Evolutionary conservation across 2,888 invertebrate species (phyloP), one percentile per base, ranked within the genome.

Genomic region (Phytoseiulus persimilis): DNA sequence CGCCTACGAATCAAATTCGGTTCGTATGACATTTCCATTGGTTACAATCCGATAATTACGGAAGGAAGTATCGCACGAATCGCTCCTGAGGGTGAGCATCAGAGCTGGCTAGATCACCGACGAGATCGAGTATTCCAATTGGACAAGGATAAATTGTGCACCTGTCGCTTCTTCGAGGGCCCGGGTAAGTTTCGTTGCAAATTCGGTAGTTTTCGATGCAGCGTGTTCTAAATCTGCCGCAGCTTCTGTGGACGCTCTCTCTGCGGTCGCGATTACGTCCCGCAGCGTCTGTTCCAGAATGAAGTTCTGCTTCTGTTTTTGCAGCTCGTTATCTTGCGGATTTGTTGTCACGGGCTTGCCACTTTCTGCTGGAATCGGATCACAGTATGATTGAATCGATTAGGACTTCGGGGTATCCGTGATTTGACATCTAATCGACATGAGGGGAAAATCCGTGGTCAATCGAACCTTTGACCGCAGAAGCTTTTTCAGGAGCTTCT

Each of bases 261-360:
- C 87, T 6, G 87, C 87, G n/a, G n/a, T n/a, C 14, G 87, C 2
- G 11, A 28, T 45, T 6, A n/a, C 87, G 31, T 87, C 87, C 1
- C 87, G 87, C 9, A 87, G 87, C 5, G 87, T n/a, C 33, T 87
- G 87, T 33, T 87, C 87, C 87, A 87, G 87, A 32, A 87, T 87
- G 32, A 87, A 87, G 87, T 87, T 87, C 23, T 87, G 87, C 39
- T 87, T 87, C 33, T 87, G 87, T 6, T n/a, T 33, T 6, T 45
- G 87, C 6, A 87, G 87, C 33, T 87, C 87, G 11, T 45, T 87
- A 23, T 87, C 87, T 1, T 87, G 32, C 3, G 87, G 14, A 31
- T 33, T 18, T 0, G 33, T 45, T 5, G 87, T 5, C 3, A 39
- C 33, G 14, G 87, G 9, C 31, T 33, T 87, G 0, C n/a, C 28